Base-by-base conservation (phyloP, 2,888 invertebrate species). In the Pyrgus malvae region DNA sequence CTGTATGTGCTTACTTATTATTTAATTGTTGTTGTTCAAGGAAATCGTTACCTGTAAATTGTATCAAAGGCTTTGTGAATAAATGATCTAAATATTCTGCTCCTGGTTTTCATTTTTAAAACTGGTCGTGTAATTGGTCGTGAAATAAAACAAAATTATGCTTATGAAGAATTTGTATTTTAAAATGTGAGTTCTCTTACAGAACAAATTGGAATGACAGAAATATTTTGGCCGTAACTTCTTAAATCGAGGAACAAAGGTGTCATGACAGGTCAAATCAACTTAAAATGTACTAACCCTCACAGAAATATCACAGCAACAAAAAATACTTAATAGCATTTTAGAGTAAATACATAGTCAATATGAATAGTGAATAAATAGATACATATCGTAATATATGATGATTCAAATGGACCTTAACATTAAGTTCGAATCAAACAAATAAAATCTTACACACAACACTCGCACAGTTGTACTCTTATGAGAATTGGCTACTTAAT, bases 261-360 rank as follows among this genome's bases (percentile, higher is more conserved):
- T 29, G 17, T 42, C 21, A 44, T 27, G 35, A n/a, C 42, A 35
- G 31, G 44, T 44, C 44, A 53, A 45, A n/a, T 35, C 16, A 19
- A 44, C 23, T 42, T 33, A 42, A 37, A 11, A 12, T 27, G 27
- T 27, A 12, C 76, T 74, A 81, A 84, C 79, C 80, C 81, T 80
- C 83, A 77, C 37, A 72, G 75, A 83, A 79, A 79, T 88, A 88
- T 88, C 89, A 89, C 88, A 88, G 88, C 73, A 83, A 37, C 73
- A 78, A 77, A 76, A 76, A 53, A 53, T 66, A 65, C 63, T 63
- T 65, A 64, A 64, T 64, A 74, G 58, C 59, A 68, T 67, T 63
- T 70, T 62, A 66, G 33, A 35, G 45, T 29, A 29, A 53, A 23
- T 51, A 16, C 44, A 46, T 56, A 48, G 55, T 56, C 56, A 44